Conservation (phyloP, 2,888 invertebrate species). For the Chydorus sphaericus region DNA sequence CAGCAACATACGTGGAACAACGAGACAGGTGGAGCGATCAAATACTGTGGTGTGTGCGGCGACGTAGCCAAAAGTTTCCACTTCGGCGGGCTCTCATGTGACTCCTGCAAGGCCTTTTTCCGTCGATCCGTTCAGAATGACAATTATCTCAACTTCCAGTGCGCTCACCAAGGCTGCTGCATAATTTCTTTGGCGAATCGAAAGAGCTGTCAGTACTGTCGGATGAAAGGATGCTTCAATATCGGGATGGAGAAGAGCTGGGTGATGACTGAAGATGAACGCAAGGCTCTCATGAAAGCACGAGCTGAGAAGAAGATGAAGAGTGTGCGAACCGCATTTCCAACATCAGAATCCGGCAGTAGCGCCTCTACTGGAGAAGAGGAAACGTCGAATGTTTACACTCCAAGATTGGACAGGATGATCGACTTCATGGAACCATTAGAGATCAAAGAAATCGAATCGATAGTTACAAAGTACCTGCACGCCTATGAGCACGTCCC, state of each 20-base stretch:
- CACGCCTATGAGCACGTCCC: conserved; percentile 23
- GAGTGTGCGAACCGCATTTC: not conserved
- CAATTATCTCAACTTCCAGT: conserved; percentile 26
- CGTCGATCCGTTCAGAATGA: conserved; percentile 30
- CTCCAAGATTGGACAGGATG: conserved; percentile 20
- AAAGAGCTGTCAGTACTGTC: conserved; percentile 29
- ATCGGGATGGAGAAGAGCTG: conserved; percentile 31
- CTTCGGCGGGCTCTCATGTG: conserved; percentile 30
- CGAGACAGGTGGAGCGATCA: not conserved
- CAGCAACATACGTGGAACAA: too few species aligned
- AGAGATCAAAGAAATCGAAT: conserved; percentile 22
- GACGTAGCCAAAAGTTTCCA: conserved; percentile 29
- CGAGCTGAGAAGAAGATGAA: conserved; percentile 17
- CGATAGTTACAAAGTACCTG: conserved; percentile 23
- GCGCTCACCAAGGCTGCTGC: conserved; percentile 25
- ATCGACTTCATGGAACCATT: conserved; percentile 20
- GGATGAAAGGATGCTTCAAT: conserved; percentile 27
- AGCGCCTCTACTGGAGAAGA: not conserved
- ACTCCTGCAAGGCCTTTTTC: conserved; percentile 31
- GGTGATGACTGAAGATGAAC: conserved; percentile 30
- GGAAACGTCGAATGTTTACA: conserved; percentile 16
- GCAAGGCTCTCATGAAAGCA: conserved; percentile 24
- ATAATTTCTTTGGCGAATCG: conserved; percentile 26
- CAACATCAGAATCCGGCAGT: not conserved
- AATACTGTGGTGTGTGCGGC: conserved; percentile 28